phyloP scores from a whole-genome alignment of 2,113 vertebrate genomes.

The Nibea coibor region DNA sequence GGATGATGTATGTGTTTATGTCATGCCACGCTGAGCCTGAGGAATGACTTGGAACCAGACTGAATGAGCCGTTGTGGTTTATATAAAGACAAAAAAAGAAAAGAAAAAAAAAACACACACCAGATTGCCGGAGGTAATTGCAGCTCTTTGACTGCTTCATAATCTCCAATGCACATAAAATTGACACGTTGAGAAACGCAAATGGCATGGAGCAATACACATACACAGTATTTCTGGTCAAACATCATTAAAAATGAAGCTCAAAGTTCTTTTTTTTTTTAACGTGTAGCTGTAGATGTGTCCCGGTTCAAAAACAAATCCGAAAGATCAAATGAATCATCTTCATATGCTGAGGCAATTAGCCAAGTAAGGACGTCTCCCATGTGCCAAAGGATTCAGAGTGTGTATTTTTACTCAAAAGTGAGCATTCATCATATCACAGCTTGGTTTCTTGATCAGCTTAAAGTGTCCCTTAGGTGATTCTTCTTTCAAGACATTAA shows the following conservation, averaged over 20 bases:
- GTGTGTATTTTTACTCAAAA: slow-evolving; percentile 70
- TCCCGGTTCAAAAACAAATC: slow-evolving; percentile 46
- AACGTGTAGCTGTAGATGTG: slow-evolving; percentile 25
- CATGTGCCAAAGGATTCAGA: slow-evolving; percentile 53
- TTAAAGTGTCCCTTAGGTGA: slow-evolving; percentile 70
- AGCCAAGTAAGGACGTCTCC: slow-evolving; percentile 45
- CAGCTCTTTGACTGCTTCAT: slow-evolving; percentile 35
- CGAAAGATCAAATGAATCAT: slow-evolving; percentile 61
- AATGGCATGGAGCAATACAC: slow-evolving; percentile 2
- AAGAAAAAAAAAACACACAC: not conserved
- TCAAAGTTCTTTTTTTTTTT: slow-evolving; percentile 27
- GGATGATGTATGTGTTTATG: slow-evolving; percentile 69
- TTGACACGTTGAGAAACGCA: not conserved
- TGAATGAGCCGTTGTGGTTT: slow-evolving; percentile 54
- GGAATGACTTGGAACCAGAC: slow-evolving; percentile 65
- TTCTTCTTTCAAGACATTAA: slow-evolving; percentile 75
- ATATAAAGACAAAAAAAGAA: slow-evolving; percentile 20
- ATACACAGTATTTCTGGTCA: not conserved
- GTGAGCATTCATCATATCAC: slow-evolving; percentile 69
- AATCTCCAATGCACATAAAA: slow-evolving; percentile 34
- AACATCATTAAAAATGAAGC: slow-evolving; percentile 39
- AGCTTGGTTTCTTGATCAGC: slow-evolving; percentile 70
- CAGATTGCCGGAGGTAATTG: slow-evolving; percentile 29
- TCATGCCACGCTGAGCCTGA: slow-evolving; percentile 55
- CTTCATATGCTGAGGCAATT: slow-evolving; percentile 57